Base-by-base conservation (phyloP, 23 tunicate genomes). In the Oikopleura dioica region DNA sequence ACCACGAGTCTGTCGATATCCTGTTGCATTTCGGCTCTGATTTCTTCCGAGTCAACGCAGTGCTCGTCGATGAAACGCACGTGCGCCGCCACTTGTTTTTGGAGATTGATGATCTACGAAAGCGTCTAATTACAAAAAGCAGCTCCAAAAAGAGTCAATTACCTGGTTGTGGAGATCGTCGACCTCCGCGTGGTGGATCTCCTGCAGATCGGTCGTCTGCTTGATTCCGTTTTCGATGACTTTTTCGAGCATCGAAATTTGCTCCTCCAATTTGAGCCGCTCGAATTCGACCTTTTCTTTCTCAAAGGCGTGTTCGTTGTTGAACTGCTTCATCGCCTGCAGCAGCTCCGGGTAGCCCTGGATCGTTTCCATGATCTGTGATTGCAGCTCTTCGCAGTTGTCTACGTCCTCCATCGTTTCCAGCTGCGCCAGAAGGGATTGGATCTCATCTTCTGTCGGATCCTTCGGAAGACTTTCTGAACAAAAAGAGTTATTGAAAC, bases 11-110 rank as follows among this genome's bases (percentile, higher is more conserved):
- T 23, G 33, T 63, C 72, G 26, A 63, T 63, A 63, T 63, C 72
- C 33, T 28, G 30, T 28, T 63, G 72, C 72, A 63, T 63, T 28
- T 63, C 72, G 5, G 33, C 33, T 28, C 72, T 24, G 2, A 63
- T 63, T 28, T 63, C 72, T 28, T 63, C 72, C 32, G 72, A 63
- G 26, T 63, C 72, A 31, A 63, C 33, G 72, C 72, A 63, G 33
- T 63, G 72, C 32, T 63, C 72, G 33, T 63, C 72, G 72, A 63
- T 63, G 26, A 63, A 63, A 28, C 72, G 72, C 72, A 63, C 72
- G 26, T 63, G 72, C 16, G 72, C 72, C 29, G 72, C 72, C 33
- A 63, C 72, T 63, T 63, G 72, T 31, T 63, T 63, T 63, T 63
- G 72, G 33, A 63, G 72, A 28, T 63, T 63, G 4, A 63, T 2